A percentile compares a stretch with the other conserved stretches of the same genome.
Evolutionary conservation across 2,797 vertebrate species (phyloP).

Genomic region (Sitta carolinensis): DNA sequence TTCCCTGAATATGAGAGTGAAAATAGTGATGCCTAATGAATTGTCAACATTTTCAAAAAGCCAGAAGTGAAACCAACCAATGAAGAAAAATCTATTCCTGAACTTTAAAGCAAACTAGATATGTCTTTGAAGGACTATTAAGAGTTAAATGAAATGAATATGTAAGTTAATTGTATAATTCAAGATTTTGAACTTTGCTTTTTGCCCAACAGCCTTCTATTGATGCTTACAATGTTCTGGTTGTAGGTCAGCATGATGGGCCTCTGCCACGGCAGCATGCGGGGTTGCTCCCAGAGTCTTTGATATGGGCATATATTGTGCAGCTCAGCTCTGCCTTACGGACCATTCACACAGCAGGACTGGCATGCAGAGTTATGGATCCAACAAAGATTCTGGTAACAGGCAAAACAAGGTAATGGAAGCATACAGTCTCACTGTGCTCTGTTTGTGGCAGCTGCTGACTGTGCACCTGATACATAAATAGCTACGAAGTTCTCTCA

Average conservation of each 20-base stretch:
- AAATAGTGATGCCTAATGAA: background rate
- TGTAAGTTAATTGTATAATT: background rate
- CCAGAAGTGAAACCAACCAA: background rate
- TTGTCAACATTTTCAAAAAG: background rate
- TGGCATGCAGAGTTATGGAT: conserved; percentile 98
- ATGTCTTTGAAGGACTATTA: background rate
- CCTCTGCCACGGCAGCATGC: conserved; percentile 95
- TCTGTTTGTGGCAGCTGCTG: background rate
- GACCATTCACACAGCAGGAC: conserved; percentile 95
- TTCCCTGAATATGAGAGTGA: background rate
- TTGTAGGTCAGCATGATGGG: conserved; percentile 93
- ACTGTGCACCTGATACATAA: background rate
- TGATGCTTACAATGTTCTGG: background rate
- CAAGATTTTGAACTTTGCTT: background rate
- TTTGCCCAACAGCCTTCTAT: background rate
- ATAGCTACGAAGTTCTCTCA: background rate
- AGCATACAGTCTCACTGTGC: background rate
- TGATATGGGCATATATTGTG: conserved; percentile 99
- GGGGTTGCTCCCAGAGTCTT: conserved; percentile 93
- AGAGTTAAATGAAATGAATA: background rate
- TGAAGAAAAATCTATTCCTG: background rate
- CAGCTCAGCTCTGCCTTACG: conserved; percentile 96
- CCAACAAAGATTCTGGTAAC: conserved; percentile 99
- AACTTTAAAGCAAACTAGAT: background rate
- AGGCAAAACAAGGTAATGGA: conserved; percentile 92